These are phyloP conservation scores for Cheilosia urbana DNA, from an alignment of 2,888 invertebrate species.

Conservation along the genomic window DNA sequence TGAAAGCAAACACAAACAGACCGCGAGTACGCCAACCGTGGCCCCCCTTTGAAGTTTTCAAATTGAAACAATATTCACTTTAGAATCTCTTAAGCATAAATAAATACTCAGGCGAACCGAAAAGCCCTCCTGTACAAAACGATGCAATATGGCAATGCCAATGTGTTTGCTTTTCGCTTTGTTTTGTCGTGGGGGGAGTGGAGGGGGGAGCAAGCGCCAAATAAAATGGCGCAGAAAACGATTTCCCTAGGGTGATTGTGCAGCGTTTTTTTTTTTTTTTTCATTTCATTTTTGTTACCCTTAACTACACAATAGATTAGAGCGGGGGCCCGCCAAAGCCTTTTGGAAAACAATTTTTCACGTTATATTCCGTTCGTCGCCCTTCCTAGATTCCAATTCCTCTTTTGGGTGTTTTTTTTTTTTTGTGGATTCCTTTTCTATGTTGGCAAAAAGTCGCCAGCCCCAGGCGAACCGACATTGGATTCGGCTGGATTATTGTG, in stretches of 20 bases:
- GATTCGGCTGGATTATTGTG: slow-evolving; percentile 74
- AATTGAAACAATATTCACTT: slow-evolving; percentile 73
- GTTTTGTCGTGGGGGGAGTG: slow-evolving; percentile 21
- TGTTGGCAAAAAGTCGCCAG: slow-evolving; percentile 51
- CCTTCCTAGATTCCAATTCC: slow-evolving; percentile 17
- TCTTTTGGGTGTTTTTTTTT: neutral
- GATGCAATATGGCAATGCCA: slow-evolving; percentile 70
- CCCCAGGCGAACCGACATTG: slow-evolving; percentile 71
- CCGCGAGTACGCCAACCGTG: neutral
- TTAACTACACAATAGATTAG: slow-evolving; percentile 75
- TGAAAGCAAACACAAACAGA: slow-evolving; percentile 10
- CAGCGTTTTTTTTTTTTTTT: slow-evolving; percentile 49
- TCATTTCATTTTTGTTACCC: slow-evolving; percentile 61
- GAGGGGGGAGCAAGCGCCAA: slow-evolving; percentile 51
- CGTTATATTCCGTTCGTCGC: slow-evolving; percentile 49
- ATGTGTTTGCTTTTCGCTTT: slow-evolving; percentile 4
- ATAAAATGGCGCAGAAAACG: slow-evolving; percentile 71
- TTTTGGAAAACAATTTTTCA: slow-evolving; percentile 70
- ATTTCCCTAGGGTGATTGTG: slow-evolving; percentile 73
- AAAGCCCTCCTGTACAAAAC: slow-evolving; percentile 49
- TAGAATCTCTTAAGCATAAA: slow-evolving; percentile 71
- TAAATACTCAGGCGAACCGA: slow-evolving; percentile 55
- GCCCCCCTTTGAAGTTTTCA: slow-evolving; percentile 40
- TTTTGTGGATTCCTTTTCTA: neutral
- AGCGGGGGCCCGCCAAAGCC: slow-evolving; percentile 54